A percentile compares a stretch with the other conserved stretches of the same genome.
These are phyloP conservation scores for Cepphus grylle DNA, from an alignment of 2,113 vertebrate species.

Conservation along the genomic window DNA sequence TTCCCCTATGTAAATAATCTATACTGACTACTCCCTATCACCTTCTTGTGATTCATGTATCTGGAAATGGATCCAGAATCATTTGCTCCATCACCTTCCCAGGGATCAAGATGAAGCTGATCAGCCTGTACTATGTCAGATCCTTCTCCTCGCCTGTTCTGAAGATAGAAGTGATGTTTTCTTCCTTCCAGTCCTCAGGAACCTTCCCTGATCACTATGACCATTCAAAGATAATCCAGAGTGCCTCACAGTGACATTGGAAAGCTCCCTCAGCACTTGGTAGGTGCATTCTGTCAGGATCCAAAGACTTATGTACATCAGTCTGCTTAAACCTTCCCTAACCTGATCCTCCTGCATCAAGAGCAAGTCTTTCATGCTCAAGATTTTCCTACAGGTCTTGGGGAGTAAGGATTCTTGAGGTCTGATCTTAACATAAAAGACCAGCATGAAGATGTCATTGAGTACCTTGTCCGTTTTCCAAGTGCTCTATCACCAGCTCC, in stretches of 20 bases:
- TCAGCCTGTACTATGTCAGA: background rate
- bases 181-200: background rate
- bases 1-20: background rate
- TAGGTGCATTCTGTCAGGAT: background rate
- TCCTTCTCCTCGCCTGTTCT: background rate
- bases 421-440: background rate
- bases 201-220: background rate
- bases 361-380: background rate
- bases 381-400: background rate
- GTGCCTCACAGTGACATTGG: background rate
- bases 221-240: background rate
- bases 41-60: background rate
- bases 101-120: background rate
- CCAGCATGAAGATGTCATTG: background rate
- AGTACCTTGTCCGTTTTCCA: background rate
- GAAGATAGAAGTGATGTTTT: rapidly evolving
- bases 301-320: background rate
- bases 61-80: background rate
- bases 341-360: background rate
- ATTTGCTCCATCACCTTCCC: background rate
- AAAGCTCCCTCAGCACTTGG: background rate
- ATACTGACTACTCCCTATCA: background rate
- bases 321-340: background rate
- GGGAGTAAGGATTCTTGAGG: background rate
- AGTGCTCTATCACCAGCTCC: background rate